A percentile compares a stretch with the other conserved stretches of the same genome.
Evolutionary conservation across 2,113 vertebrate species (phyloP).

Genomic region (Amphiprion ocellaris): DNA sequence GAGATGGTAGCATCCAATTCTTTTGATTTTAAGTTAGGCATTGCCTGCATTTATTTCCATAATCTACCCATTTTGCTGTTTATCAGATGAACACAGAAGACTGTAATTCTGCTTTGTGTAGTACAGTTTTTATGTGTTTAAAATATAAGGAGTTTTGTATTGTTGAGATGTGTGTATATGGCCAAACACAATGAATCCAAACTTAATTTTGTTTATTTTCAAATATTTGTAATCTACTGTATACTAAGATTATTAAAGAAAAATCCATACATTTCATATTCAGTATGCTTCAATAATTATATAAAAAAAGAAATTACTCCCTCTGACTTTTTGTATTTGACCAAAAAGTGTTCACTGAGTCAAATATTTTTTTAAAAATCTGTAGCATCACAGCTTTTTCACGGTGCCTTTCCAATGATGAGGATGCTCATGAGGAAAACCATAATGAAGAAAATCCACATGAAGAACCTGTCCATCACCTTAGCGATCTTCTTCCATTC

Average conservation of each 20-base stretch:
- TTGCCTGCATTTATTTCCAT: background rate
- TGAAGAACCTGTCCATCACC: conserved; percentile 98
- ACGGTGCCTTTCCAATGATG: conserved; percentile 91
- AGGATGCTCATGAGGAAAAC: conserved; percentile 97
- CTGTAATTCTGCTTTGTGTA: background rate
- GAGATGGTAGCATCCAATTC: background rate
- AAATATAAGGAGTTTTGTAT: background rate
- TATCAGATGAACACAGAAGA: background rate
- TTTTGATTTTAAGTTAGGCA: background rate
- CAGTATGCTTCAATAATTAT: conserved; percentile 9
- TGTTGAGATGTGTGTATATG: background rate
- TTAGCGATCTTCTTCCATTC: conserved; percentile 99
- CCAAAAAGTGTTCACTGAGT: conserved; percentile 12
- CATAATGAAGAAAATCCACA: conserved; percentile 99
- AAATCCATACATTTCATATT: background rate
- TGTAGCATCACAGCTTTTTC: conserved; percentile 26
- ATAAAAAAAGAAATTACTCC: conserved; percentile 10
- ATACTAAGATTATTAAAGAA: conserved; percentile 4
- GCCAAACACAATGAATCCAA: conserved; percentile 6
- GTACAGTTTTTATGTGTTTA: background rate
- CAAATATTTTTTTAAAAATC: background rate
- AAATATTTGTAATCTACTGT: background rate
- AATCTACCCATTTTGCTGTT: background rate
- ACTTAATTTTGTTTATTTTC: conserved; percentile 18
- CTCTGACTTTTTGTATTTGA: conserved; percentile 15